Evolutionary conservation across 2,888 invertebrate genomes (phyloP).

Genomic region (Laothoe populi): DNA sequence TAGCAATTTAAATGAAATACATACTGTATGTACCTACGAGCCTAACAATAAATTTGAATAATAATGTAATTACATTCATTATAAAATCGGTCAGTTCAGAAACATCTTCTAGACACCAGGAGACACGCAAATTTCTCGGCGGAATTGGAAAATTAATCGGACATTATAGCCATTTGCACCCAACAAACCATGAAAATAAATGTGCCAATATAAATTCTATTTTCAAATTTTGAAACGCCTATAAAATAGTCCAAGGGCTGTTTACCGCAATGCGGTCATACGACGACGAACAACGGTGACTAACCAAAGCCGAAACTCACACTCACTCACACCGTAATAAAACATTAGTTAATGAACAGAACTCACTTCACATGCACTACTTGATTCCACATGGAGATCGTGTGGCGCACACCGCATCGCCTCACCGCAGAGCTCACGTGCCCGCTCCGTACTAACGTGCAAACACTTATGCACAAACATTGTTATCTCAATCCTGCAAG

Average conservation of each 20-base stretch:
- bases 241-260: constrained; percentile 24
- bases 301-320: constrained; percentile 28
- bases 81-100: neutral
- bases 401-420: constrained; percentile 43
- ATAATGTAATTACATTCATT: neutral
- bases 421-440: constrained; percentile 45
- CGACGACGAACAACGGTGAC: constrained; percentile 10
- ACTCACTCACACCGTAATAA: constrained; percentile 30
- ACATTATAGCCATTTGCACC: neutral
- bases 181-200: neutral
- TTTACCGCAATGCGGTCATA: constrained; percentile 45
- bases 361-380: constrained; percentile 69
- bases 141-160: neutral
- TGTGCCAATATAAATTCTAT: neutral
- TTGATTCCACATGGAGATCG: constrained; percentile 68
- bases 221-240: neutral
- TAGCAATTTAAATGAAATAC: no score
- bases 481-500: constrained; percentile 58
- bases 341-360: constrained; percentile 24
- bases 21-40: no score
- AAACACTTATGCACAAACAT: constrained; percentile 54
- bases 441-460: constrained; percentile 47
- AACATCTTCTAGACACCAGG: neutral
- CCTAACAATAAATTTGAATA: neutral
- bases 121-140: neutral